Percentiles rank a stretch among this genome's conserved stretches.
Conservation (phyloP, 2,888 invertebrate genomes). For the Synanthedon myopaeformis region DNA sequence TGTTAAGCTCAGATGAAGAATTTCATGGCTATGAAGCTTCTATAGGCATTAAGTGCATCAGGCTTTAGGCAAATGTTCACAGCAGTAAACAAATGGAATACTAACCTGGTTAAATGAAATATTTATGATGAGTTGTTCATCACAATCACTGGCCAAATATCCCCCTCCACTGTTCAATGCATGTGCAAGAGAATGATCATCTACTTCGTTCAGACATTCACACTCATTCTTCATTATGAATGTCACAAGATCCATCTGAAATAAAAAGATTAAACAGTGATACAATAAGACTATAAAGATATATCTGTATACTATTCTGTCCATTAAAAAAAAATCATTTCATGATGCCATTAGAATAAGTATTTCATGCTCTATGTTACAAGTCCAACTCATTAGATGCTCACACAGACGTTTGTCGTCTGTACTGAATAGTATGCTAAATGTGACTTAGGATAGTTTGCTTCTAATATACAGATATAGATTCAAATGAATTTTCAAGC, state of each 20-base stretch:
- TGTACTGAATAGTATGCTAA: too few species aligned
- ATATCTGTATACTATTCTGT: neutral
- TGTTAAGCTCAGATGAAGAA: too few species aligned
- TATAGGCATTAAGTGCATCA: too few species aligned
- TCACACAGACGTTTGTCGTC: too few species aligned
- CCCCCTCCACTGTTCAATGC: slow-evolving; percentile 76
- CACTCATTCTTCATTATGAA: slow-evolving; percentile 91
- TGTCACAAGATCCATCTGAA: slow-evolving; percentile 88
- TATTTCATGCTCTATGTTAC: too few species aligned
- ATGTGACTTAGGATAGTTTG: too few species aligned
- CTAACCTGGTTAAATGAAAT: slow-evolving; percentile 82
- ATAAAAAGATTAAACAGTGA: slow-evolving; percentile 11
- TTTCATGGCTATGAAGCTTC: too few species aligned
- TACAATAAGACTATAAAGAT: neutral
- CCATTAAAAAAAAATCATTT: neutral
- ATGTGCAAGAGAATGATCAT: slow-evolving; percentile 87
- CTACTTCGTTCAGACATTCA: slow-evolving; percentile 96
- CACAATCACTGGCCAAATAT: slow-evolving; percentile 90
- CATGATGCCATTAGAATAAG: too few species aligned
- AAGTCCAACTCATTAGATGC: too few species aligned
- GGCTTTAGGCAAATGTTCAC: too few species aligned
- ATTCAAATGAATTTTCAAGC: neutral
- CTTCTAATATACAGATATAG: too few species aligned
- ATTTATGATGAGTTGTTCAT: slow-evolving; percentile 92
- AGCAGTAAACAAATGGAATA: neutral